These are phyloP conservation scores for Osmerus eperlanus DNA, from an alignment of 2,113 vertebrate species.

Conservation along the genomic window DNA sequence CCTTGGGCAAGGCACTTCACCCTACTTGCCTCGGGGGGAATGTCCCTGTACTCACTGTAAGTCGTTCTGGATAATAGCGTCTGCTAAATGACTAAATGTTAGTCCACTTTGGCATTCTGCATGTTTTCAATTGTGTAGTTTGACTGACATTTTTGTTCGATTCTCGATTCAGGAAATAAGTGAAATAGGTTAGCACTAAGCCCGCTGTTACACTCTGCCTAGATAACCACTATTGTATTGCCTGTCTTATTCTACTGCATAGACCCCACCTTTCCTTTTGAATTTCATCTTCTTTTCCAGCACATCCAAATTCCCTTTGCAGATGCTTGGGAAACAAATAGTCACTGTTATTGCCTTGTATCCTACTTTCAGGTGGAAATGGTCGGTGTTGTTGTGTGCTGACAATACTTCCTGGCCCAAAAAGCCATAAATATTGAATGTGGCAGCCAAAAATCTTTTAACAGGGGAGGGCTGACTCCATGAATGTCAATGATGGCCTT, in stretches of 20 bases:
- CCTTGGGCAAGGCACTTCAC: too few relatives aligned
- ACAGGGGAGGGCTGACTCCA: constrained; percentile 34
- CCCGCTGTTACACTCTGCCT: too few relatives aligned
- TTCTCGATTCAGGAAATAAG: too few relatives aligned
- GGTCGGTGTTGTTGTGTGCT: constrained; percentile 29
- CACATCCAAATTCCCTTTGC: constrained; percentile 6
- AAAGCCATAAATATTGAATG: constrained; percentile 48
- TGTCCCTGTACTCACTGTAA: too few relatives aligned
- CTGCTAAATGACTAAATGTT: too few relatives aligned
- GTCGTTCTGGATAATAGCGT: too few relatives aligned
- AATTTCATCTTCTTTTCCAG: neutral
- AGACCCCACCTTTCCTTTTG: too few relatives aligned
- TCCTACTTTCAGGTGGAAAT: constrained; percentile 29
- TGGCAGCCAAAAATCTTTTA: constrained; percentile 39
- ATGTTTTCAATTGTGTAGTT: too few relatives aligned
- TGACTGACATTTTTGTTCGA: too few relatives aligned
- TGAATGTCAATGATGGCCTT: constrained; percentile 54
- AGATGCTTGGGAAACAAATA: constrained; percentile 24
- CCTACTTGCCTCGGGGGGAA: too few relatives aligned
- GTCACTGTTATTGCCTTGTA: constrained; percentile 29
- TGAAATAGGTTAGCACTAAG: neutral
- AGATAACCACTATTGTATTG: neutral
- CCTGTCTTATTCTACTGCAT: neutral
- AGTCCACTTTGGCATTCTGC: too few relatives aligned
- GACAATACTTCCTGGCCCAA: constrained; percentile 14